Evolutionary conservation across 2,888 invertebrate species (phyloP), one percentile per base, ranked within the genome.

Genomic region (Exocentrus adspersus): DNA sequence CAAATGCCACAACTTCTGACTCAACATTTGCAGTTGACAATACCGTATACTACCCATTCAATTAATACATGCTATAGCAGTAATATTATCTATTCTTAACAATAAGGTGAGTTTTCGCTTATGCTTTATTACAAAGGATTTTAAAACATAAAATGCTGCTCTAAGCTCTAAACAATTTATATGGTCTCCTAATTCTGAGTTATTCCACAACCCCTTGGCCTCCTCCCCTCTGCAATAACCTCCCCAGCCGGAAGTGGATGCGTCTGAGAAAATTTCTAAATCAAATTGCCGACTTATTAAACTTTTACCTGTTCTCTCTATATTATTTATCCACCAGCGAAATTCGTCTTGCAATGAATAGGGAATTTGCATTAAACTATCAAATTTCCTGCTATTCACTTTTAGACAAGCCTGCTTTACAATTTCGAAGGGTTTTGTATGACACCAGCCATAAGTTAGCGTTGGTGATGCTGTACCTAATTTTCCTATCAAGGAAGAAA

Each of bases 141-240:
- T 43, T 43, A 43, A 9, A 17, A 2, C 17, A 17, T 43, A 17
- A 45, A 45, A 45, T 1, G 45, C 43, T 6, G 43, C 45, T 19
- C 19, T n/a, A 17, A 45, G 45, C 19, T 45, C 45, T 16, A 45
- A 45, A 19, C 20, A 45, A 10, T 45, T 21, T 19, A 45, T 45
- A 20, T 45, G 45, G 1, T n/a, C 19, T 19, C 21, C 10, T n/a
- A n/a, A 20, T 19, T 45, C 20, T n/a, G 9, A n/a, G 20, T 5
- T 2, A 10, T 19, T 45, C 45, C 45, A 45, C 10, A 45, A 45
- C 0, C 20, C 20, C 10, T 45, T 19, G 9, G 45, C 20, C n/a
- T 20, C 12, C 9, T 10, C 6, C 21, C 10, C 10, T 7, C 19
- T 10, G 16, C 45, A 45, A 10, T 19, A n/a, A 10, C 20, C 20